A percentile compares a stretch with the other conserved stretches of the same genome.
Conservation (phyloP, 2,888 invertebrate genomes). For the Xanthia icteritia region DNA sequence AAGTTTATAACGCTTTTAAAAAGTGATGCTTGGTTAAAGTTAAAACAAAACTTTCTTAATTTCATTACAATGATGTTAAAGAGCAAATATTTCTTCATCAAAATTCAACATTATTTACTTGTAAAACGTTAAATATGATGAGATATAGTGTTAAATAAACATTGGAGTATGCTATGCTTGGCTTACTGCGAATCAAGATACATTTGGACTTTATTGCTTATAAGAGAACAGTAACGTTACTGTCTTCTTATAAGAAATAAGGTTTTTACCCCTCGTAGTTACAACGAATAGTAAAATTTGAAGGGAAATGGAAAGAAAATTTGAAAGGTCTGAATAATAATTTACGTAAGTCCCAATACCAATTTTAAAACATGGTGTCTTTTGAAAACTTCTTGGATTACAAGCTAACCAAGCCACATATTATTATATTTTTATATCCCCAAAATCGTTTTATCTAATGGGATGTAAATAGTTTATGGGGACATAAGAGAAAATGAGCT, state of each 20-base stretch:
- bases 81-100: neutral
- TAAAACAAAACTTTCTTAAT: neutral
- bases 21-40: neutral
- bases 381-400: conserved; percentile 2
- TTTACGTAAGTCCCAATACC: neutral
- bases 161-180: neutral
- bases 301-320: too few relatives aligned
- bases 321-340: neutral
- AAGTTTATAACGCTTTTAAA: neutral
- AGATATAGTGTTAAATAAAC: too few relatives aligned
- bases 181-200: neutral
- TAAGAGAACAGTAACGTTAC: too few relatives aligned
- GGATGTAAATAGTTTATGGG: conserved; percentile 56
- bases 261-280: neutral
- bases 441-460: conserved; percentile 33
- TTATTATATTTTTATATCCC: conserved; percentile 24
- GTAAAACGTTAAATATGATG: neutral
- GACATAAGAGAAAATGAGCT: conserved; percentile 47
- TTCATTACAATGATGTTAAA: neutral
- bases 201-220: too few relatives aligned
- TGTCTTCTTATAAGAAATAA: too few relatives aligned
- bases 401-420: conserved; percentile 2
- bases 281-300: neutral
- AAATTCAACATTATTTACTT: neutral
- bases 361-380: neutral